A percentile compares a stretch with the other conserved stretches of the same genome.
Evolutionary conservation across 1,140 invertebrate genomes (phyloP).

Genomic region (Drosophila oshimai): DNA sequence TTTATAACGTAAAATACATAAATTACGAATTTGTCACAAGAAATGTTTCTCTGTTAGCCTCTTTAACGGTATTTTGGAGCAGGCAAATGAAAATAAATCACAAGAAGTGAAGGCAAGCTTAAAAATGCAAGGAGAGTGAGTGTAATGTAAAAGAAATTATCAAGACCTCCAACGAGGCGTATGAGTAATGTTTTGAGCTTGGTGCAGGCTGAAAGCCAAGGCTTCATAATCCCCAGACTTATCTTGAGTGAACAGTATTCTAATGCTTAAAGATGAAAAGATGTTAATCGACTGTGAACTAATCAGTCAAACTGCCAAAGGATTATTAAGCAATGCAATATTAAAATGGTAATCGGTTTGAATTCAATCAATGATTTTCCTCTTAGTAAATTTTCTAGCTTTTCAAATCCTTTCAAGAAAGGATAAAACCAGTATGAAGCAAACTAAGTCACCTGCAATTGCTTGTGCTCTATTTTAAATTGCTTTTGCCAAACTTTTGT

Average conservation of each 20-base stretch:
- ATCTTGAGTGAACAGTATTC: neutral
- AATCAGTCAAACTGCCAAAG: too few relatives aligned
- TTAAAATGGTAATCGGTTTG: too few relatives aligned
- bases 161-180: conserved; percentile 19
- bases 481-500: conserved; percentile 18
- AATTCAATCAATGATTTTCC: too few relatives aligned
- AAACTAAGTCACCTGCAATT: conserved; percentile 2
- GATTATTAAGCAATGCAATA: too few relatives aligned
- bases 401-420: neutral
- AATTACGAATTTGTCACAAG: conserved; percentile 64
- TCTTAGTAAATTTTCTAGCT: too few relatives aligned
- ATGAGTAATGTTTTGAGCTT: conserved; percentile 25
- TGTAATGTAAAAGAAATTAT: conserved; percentile 8
- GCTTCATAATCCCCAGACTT: neutral
- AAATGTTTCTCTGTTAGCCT: conserved; percentile 56
- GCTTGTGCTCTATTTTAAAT: conserved; percentile 8
- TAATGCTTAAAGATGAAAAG: neutral
- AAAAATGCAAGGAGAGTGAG: neutral
- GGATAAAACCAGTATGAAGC: neutral
- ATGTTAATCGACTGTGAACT: neutral
- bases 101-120: conserved; percentile 2
- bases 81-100: conserved; percentile 70
- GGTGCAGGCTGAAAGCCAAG: neutral
- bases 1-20: conserved; percentile 67
- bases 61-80: conserved; percentile 65